Evolutionary conservation across 2,113 vertebrate species (phyloP).

Genomic region (Periophthalmus modestus): DNA sequence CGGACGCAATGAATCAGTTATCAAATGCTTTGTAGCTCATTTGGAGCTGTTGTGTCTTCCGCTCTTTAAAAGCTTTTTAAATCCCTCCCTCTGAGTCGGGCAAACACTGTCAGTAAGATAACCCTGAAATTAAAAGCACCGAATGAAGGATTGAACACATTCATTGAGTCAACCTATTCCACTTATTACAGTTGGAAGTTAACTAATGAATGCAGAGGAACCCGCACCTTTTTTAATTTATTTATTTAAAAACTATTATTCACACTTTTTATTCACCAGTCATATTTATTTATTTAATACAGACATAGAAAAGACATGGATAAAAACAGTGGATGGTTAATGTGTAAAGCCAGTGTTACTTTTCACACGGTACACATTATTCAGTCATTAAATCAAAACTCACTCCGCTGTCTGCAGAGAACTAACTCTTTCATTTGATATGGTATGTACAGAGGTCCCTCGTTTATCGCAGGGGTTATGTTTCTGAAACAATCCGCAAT

Average conservation of each 20-base stretch:
- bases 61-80: constrained; percentile 47
- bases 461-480: too few species aligned
- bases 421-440: too few species aligned
- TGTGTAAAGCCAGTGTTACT: too few species aligned
- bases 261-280: background rate
- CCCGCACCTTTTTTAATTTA: background rate
- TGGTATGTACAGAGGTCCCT: too few species aligned
- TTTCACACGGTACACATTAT: too few species aligned
- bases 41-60: constrained; percentile 61
- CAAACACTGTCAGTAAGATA: constrained; percentile 4
- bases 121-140: background rate
- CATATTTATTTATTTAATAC: background rate
- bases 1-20: constrained; percentile 67
- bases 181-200: background rate
- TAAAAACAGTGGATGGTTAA: too few species aligned
- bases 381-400: too few species aligned
- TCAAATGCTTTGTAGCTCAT: constrained; percentile 66
- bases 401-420: too few species aligned
- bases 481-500: too few species aligned
- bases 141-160: background rate
- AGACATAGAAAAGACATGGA: too few species aligned
- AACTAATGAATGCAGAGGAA: background rate
- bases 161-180: background rate
- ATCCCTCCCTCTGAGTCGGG: constrained; percentile 31
- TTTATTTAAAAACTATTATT: background rate